Base-by-base conservation (phyloP, 2,797 vertebrate species). In the Acanthurus tractus region DNA sequence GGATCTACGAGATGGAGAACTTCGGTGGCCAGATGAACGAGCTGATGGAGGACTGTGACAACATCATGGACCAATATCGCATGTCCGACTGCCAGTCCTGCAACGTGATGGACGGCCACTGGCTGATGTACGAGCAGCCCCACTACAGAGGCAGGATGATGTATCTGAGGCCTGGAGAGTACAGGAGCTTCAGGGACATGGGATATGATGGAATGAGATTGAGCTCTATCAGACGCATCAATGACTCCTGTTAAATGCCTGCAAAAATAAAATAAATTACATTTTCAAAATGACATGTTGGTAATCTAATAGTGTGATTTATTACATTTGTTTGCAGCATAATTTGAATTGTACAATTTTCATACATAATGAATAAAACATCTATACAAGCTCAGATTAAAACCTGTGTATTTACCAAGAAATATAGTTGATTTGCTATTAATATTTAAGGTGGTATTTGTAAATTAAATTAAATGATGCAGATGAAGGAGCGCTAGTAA, bases 111-210 rank as follows among this genome's bases (percentile, higher is more conserved):
- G 90, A 93, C 1, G 91, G 93, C 68, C 91, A 94, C 84, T 93
- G 93, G 93, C 88, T 94, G 86, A 89, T 93, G 83, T 94, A 90
- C 40, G 90, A 93, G 87, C 84, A 89, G 79, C 86, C 92, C 74
- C 56, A 92, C 11, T 93, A 76, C 88, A 90, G 70, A 80, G 92
- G 93, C 83, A 91, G 42, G 83, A 83, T 86, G 91, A 83, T 81
- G 81, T 94, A 93, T 88, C 77, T 93, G 84, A 93, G 86, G 82
- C 92, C 93, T 10, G 92, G 93, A 76, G 93, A 94, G 92, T 91
- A 94, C 92, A 89, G 68, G 83, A 93, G 54, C 83, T 91, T 92
- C 89, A 91, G 57, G 82, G 89, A 92, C 0, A 73, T 90, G 85
- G 87, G 88, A 52, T 72, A 76, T 14, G 63, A 83, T 3, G 74